Percentiles rank a stretch among this genome's conserved stretches.
These are phyloP conservation scores for Neoaliturus tenellus DNA, from an alignment of 2,888 invertebrate genomes.

Conservation along the genomic window DNA sequence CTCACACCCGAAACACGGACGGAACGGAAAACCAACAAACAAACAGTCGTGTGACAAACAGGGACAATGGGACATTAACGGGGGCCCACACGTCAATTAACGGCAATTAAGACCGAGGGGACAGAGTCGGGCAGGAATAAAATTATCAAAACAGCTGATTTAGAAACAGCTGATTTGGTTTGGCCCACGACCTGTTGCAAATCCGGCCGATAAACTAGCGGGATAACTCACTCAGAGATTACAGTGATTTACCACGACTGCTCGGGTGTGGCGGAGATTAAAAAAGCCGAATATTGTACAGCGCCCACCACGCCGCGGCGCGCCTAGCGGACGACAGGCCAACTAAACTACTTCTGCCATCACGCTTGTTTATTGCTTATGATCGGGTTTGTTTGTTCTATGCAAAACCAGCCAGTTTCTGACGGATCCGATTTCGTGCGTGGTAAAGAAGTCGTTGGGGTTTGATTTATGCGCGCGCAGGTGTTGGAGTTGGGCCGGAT, in stretches of 20 bases:
- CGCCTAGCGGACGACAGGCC: not conserved
- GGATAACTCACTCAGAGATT: conserved; percentile 43
- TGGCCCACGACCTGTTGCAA: conserved; percentile 35
- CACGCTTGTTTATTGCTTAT: conserved; percentile 24
- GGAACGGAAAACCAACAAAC: conserved; percentile 30
- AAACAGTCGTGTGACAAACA: conserved; percentile 11
- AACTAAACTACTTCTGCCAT: conserved; percentile 26
- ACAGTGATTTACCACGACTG: conserved; percentile 15
- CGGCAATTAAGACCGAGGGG: not conserved
- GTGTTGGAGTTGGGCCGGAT: conserved; percentile 1
- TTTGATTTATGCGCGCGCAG: not conserved
- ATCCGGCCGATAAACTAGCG: conserved; percentile 24
- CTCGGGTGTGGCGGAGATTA: conserved; percentile 24
- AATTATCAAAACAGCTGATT: conserved; percentile 38
- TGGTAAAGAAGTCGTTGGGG: not conserved
- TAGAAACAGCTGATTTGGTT: conserved; percentile 21
- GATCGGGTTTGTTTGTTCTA: conserved; percentile 22
- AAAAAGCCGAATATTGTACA: conserved; percentile 31
- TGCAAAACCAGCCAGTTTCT: not conserved
- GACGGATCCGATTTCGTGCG: not conserved
- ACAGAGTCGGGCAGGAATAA: conserved; percentile 21
- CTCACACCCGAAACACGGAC: not conserved
- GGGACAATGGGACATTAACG: conserved; percentile 11
- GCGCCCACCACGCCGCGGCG: conserved; percentile 9
- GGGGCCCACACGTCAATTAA: conserved; percentile 7